Conservation (phyloP, 2,113 vertebrate species). For the Pogona vitticeps region DNA sequence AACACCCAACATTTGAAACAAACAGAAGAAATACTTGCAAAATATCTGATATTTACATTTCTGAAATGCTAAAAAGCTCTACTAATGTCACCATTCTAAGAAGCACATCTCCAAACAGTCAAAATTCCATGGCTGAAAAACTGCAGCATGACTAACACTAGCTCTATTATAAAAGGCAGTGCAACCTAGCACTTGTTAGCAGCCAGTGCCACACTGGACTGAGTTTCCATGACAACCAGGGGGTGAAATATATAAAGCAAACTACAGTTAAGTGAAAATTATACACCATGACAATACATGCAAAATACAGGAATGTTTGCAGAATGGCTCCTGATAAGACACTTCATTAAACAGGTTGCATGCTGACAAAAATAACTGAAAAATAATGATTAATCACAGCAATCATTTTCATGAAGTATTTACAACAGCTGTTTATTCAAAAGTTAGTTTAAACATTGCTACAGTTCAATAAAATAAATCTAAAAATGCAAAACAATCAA, state of each 20-base stretch:
- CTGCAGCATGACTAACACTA: conserved; percentile 59
- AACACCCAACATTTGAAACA: not conserved
- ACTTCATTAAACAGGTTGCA: conserved; percentile 50
- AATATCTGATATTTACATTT: conserved; percentile 1
- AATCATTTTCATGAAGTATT: not conserved
- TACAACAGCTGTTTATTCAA: not conserved
- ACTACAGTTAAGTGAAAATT: conserved; percentile 75
- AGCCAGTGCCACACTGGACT: conserved; percentile 59
- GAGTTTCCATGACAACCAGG: conserved; percentile 71
- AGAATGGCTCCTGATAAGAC: conserved; percentile 53
- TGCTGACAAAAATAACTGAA: conserved; percentile 54
- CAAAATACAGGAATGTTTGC: conserved; percentile 62
- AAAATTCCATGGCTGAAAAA: not conserved
- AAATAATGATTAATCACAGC: not conserved
- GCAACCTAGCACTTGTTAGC: conserved; percentile 65
- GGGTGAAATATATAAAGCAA: conserved; percentile 72
- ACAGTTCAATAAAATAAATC: conserved; percentile 9
- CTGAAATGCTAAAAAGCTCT: conserved; percentile 22
- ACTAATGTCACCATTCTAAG: conserved; percentile 34
- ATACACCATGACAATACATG: conserved; percentile 74
- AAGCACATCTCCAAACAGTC: conserved; percentile 37
- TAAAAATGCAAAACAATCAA: not conserved
- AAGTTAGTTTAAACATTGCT: conserved; percentile 36
- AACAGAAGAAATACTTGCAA: conserved; percentile 28
- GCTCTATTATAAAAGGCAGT: conserved; percentile 55